Base-by-base conservation (phyloP, 2,113 vertebrate genomes). In the Blennius ocellaris region DNA sequence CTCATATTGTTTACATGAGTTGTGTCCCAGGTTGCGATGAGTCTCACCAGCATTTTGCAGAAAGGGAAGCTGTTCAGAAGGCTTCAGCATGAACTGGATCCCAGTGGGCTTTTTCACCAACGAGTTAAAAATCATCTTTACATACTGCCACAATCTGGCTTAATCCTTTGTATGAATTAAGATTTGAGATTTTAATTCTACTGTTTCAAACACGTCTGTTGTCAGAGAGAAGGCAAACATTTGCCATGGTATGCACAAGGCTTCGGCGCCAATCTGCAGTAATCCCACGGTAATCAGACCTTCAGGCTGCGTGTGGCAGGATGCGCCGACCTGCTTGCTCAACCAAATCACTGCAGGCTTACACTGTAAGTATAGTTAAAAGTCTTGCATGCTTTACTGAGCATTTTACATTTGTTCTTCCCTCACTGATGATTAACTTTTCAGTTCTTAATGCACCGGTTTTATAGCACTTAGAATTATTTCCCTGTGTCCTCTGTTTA, bases 1-100 rank as follows among this genome's bases (percentile, higher is more conserved):
- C 58, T 76, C 21, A 38, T 61, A 9, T 41, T 66, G 59, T 81
- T 81, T 69, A 11, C 55, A 59, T n/a, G 16, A 30, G n/a, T 37
- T 57, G 39, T 49, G 56, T 14, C 39, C 53, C 21, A 53, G 47
- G 14, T 11, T 56, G 11, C 15, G 44, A 40, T 59, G 2, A 43
- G 41, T 10, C 41, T 8, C 41, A 43, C 6, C 41, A 43, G 41
- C 7, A 8, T 43, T 43, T 43, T 43, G 10, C 41, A 1, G 6
- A 7, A 43, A 30, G 21, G 21, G 21, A 30, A 30, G 21, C 21
- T 30, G 4, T 30, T 4, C 21, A 30, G 21, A 30, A 30, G 4
- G 21, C 21, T 30, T 30, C 21, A 30, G 21, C 21, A 30, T 30
- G 21, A 30, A 30, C 21, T 30, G 21, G 21, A 4, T 30, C 21